Evolutionary conservation across 2,113 vertebrate species (phyloP), one percentile per base, ranked within the genome.

Genomic region (Neolamprologus brichardi): DNA sequence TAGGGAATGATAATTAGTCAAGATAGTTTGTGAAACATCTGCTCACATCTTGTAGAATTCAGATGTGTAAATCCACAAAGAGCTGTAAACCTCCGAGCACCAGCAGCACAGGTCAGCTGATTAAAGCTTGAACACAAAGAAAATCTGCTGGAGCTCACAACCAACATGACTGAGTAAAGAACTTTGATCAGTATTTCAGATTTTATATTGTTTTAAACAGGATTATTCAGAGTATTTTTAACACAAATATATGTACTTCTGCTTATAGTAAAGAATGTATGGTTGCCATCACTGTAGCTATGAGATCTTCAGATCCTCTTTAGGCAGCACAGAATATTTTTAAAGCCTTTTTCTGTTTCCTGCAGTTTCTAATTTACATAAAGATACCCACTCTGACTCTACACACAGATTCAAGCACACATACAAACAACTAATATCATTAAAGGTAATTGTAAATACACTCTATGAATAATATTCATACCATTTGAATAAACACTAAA

Each of bases 291-390:
- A 5, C 60, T 64, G 60, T 20, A 64, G 32, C 32, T 64, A 64
- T 64, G 60, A 64, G 60, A 64, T n/a, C 18, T 64, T 64, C 60
- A 37, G 32, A 37, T 64, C 60, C 10, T 37, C 1, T 64, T 20
- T 37, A 64, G 32, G 60, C 32, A 64, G 60, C 4, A 37, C 18
- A 64, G 60, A 64, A 64, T 64, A 37, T 4, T 20, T 37, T 37
- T 37, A 37, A 20, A 64, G 89, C 15, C 51, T 67, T n/a, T 56
- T 81, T 88, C 54, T 17, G 9, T 85, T 82, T 91, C 90, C 87
- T 82, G 91, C 87, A 51, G 83, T 28, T 84, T 81, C 60, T 83
- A 87, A 91, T 93, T 93, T 92, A 53, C 87, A 93, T 89, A 85
- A 81, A 92, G 84, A 87, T 37, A 46, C 78, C 46, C 84, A 72